Percentiles rank a stretch among this genome's conserved stretches.
Conservation (phyloP, 2,888 invertebrate genomes). For the Microplitis deprimator region DNA sequence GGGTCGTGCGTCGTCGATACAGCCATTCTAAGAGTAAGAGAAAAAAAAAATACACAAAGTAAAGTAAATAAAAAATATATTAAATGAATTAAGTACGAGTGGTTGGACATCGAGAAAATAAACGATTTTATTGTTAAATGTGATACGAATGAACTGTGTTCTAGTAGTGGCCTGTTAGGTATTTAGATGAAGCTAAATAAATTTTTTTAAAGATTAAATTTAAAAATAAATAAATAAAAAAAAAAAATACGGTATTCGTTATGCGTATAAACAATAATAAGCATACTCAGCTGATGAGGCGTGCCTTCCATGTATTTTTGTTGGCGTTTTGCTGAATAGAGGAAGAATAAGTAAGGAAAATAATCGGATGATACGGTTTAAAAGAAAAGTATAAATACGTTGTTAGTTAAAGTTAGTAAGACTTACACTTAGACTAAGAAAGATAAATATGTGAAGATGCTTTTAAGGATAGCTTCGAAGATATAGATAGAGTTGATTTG, state of each 20-base stretch:
- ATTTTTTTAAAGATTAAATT: constrained; percentile 26
- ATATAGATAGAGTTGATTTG: constrained; percentile 15
- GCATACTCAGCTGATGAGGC: constrained; percentile 70
- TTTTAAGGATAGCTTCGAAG: constrained; percentile 33
- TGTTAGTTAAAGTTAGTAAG: not conserved
- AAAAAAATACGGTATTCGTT: constrained; percentile 43
- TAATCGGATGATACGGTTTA: constrained; percentile 41
- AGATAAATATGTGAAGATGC: constrained; percentile 38
- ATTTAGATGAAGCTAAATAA: constrained; percentile 60
- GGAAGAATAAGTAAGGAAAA: constrained; percentile 31
- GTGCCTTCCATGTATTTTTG: constrained; percentile 71
- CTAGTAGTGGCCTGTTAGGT: constrained; percentile 70
- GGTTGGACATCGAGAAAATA: constrained; percentile 32
- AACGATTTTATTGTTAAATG: constrained; percentile 61
- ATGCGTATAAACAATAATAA: constrained; percentile 56
- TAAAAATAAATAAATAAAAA: constrained; percentile 25
- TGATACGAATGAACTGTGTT: constrained; percentile 69
- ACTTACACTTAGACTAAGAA: not conserved
- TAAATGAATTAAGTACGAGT: constrained; percentile 31
- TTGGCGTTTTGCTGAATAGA: constrained; percentile 67
- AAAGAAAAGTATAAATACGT: constrained; percentile 19
- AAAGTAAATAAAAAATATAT: not conserved
- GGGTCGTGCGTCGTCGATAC: constrained; percentile 15
- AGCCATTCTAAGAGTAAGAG: constrained; percentile 8
- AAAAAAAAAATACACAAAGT: not conserved